A percentile compares a stretch with the other conserved stretches of the same genome.
These are phyloP conservation scores for Parnassius apollo DNA, from an alignment of 2,888 invertebrate species.

Conservation along the genomic window DNA sequence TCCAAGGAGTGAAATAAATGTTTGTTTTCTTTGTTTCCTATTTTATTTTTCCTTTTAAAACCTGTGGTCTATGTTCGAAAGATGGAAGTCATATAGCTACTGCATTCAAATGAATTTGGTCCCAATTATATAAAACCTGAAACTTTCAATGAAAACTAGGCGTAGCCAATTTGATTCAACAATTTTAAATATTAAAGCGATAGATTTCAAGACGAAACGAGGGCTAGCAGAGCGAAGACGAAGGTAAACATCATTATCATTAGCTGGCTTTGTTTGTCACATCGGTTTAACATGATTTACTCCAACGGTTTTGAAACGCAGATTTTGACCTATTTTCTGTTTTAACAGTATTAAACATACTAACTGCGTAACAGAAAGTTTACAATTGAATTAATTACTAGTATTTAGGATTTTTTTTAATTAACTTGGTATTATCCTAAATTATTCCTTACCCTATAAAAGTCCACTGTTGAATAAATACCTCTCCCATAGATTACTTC, in stretches of 20 bases:
- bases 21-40: conserved; percentile 17
- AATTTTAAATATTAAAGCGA: conserved; percentile 21
- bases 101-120: conserved; percentile 3
- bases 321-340: conserved; percentile 25
- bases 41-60: conserved; percentile 8
- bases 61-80: conserved; percentile 13
- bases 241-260: conserved; percentile 28
- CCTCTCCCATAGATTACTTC: too few relatives aligned
- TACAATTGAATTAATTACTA: too few relatives aligned
- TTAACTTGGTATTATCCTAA: too few relatives aligned
- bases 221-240: conserved; percentile 14
- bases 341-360: conserved; percentile 5
- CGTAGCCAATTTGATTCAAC: conserved; percentile 1
- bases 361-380: background rate
- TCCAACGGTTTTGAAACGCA: conserved; percentile 26
- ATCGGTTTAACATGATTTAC: conserved; percentile 24
- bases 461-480: too few relatives aligned
- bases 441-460: too few relatives aligned
- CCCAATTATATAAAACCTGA: background rate
- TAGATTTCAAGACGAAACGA: conserved; percentile 25
- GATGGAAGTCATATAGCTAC: conserved; percentile 2
- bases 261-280: conserved; percentile 27
- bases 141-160: background rate
- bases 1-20: conserved; percentile 26
- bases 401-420: too few relatives aligned